Percentiles rank a stretch among this genome's conserved stretches.
These are phyloP conservation scores for Pseudococcus longispinus DNA, from an alignment of 2,888 invertebrate species.

Conservation along the genomic window DNA sequence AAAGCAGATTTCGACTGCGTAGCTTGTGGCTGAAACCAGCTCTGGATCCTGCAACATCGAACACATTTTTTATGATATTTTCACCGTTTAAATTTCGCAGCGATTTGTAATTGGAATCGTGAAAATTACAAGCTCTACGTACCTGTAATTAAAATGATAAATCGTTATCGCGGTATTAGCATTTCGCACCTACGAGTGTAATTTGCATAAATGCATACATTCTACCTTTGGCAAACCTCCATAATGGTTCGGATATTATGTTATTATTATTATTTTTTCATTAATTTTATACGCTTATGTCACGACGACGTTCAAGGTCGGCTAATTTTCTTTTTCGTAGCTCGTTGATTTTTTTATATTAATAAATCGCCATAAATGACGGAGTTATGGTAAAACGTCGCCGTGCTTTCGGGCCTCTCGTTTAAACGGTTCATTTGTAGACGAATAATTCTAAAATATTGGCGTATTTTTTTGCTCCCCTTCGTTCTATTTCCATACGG, in stretches of 20 bases:
- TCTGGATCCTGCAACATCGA: conserved; percentile 46
- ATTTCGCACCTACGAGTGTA: not conserved
- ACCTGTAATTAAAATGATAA: conserved; percentile 1
- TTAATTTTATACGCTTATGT: conserved; percentile 36
- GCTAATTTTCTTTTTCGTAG: not conserved
- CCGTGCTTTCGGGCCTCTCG: not conserved
- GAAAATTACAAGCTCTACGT: not conserved
- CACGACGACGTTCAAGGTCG: not conserved
- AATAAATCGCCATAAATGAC: not conserved
- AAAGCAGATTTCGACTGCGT: not conserved
- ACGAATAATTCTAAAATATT: not conserved
- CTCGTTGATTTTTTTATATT: conserved; percentile 5
- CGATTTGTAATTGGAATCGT: not conserved
- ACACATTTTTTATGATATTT: not conserved
- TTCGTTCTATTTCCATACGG: not conserved
- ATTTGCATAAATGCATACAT: conserved; percentile 16
- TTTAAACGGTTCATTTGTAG: not conserved
- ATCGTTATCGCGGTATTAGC: not conserved
- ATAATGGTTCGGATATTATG: not conserved
- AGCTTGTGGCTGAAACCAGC: not conserved
- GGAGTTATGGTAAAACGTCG: not conserved
- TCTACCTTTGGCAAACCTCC: conserved; percentile 40
- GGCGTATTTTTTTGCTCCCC: not conserved
- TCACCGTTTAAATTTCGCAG: not conserved
- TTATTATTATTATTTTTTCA: conserved; percentile 8